Conservation (phyloP, 2,888 invertebrate species). For the Tuberolachnus salignus region DNA sequence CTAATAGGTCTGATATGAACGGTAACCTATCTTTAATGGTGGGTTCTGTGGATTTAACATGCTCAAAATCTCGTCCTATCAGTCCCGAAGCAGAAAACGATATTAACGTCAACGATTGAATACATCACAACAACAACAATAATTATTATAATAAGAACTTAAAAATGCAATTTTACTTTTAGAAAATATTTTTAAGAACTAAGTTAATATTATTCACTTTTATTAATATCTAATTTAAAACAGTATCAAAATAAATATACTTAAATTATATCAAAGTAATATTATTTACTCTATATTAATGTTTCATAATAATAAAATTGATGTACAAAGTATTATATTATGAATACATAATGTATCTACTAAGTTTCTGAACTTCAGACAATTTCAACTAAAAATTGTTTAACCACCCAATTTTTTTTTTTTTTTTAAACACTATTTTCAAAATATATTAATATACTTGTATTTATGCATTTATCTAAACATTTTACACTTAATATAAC, state of each 20-base stretch:
- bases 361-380: neutral
- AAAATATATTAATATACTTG: too few relatives aligned
- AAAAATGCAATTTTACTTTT: conserved; percentile 11
- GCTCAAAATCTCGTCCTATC: conserved; percentile 41
- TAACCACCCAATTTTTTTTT: too few relatives aligned
- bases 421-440: too few relatives aligned
- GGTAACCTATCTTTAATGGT: conserved; percentile 46
- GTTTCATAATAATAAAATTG: neutral
- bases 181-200: neutral
- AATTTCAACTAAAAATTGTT: neutral
- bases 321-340: neutral
- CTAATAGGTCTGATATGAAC: conserved; percentile 35
- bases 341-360: neutral
- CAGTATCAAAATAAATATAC: neutral
- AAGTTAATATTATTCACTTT: neutral
- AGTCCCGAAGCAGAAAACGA: conserved; percentile 49
- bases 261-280: neutral
- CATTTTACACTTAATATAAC: too few relatives aligned
- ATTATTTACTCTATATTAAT: neutral
- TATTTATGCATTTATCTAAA: too few relatives aligned
- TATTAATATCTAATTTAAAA: neutral
- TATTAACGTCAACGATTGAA: conserved; percentile 51
- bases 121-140: neutral
- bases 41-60: conserved; percentile 46
- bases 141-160: neutral